Base-by-base conservation (phyloP, 1,140 invertebrate genomes). In the Drosophila rufa region DNA sequence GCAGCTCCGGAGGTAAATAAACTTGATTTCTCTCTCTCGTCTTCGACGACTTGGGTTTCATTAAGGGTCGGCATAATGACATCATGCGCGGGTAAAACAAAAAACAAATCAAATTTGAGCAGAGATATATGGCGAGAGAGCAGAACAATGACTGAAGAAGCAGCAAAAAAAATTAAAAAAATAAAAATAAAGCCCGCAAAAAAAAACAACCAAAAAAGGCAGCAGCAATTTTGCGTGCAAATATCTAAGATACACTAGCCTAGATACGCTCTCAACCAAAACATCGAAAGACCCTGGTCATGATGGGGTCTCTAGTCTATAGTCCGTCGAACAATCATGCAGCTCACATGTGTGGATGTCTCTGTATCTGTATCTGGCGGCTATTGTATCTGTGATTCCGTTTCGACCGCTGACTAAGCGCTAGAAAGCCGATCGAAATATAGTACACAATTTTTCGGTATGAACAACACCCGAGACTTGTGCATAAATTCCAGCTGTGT, bases 231-330 rank as follows among this genome's bases (percentile, higher is more conserved):
- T 92, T 91, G 91, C 91, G 91, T 92, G 91, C 91, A 92, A 92
- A 92, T 92, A 92, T 92, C 91, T 92, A 89, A 92, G 91, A 92
- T 92, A 92, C 84, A 92, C 91, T 92, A 92, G 91, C 91, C 91
- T 77, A 92, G 83, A 89, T 92, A 91, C 74, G 86, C 91, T 91
- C 75, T 92, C 91, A 92, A 92, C 86, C 91, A 82, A 89, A 92
- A 92, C 91, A 92, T 57, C 40, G 59, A 82, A 92, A 92, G 91
- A 92, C 91, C 91, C 91, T 92, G 91, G 74, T 79, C 75, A 79
- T 79, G 75, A 77, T 68, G 75, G 56, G 65, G 75, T 78, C 53
- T 53, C 40, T 65, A 75, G 64, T 70, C 51, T 53, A 58, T 64
- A 74, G 64, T 70, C 62, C 61, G 66, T 61, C 47, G 70, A 51